A percentile compares a stretch with the other conserved stretches of the same genome.
Evolutionary conservation across 2,888 invertebrate species (phyloP).

Genomic region (Drosophila flavopinicola): DNA sequence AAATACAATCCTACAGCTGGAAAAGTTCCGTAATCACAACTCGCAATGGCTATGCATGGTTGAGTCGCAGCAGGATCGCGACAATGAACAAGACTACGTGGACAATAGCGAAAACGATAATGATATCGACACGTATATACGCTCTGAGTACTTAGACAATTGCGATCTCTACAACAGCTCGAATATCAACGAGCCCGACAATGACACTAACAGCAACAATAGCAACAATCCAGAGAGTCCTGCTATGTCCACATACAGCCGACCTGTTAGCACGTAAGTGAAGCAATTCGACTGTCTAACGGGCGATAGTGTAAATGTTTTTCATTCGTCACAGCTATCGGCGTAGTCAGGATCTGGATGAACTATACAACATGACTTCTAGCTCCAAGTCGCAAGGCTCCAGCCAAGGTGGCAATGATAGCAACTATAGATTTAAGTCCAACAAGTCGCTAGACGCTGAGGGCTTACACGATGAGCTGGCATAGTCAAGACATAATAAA

Average conservation of each 20-base stretch:
- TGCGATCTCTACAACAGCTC: conserved; percentile 85
- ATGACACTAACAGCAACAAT: conserved; percentile 81
- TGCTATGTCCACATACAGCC: conserved; percentile 84
- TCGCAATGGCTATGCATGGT: conserved; percentile 99
- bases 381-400: conserved; percentile 83
- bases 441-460: conserved; percentile 82
- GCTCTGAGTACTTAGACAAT: conserved; percentile 89
- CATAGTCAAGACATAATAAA: conserved; percentile 48
- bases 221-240: conserved; percentile 82
- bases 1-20: conserved; percentile 87
- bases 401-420: conserved; percentile 76
- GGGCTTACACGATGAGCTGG: conserved; percentile 78
- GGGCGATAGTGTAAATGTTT: not conserved
- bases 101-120: conserved; percentile 86
- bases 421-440: conserved; percentile 58
- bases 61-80: conserved; percentile 87
- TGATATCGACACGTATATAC: conserved; percentile 90
- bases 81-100: conserved; percentile 85
- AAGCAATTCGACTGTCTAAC: not conserved
- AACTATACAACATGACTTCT: conserved; percentile 84
- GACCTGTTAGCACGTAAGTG: conserved; percentile 85
- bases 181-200: conserved; percentile 76
- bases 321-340: conserved; percentile 83
- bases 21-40: conserved; percentile 99
- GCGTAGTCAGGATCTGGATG: conserved; percentile 86